Percentiles rank a stretch among this genome's conserved stretches.
These are phyloP conservation scores for Halictus rubicundus DNA, from an alignment of 1,140 invertebrate genomes.

Conservation along the genomic window DNA sequence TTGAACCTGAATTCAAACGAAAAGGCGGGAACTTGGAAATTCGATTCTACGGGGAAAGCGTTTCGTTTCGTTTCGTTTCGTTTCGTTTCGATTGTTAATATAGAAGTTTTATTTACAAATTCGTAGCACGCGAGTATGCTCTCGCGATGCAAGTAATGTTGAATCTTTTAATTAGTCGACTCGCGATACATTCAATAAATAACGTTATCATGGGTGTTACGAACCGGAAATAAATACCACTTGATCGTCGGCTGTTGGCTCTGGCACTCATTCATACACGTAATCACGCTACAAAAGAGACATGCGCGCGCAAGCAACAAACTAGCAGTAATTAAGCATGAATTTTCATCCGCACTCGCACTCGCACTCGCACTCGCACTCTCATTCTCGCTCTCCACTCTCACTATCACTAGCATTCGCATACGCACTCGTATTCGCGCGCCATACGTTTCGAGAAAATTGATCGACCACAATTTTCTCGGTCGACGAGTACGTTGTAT, in stretches of 20 bases:
- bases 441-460: not conserved
- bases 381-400: not conserved
- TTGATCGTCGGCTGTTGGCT: slow-evolving; percentile 44
- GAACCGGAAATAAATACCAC: slow-evolving; percentile 69
- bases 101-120: slow-evolving; percentile 71
- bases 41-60: not conserved
- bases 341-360: not conserved
- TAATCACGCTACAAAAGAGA: not conserved
- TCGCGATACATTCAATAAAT: slow-evolving; percentile 67
- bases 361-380: not conserved
- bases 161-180: slow-evolving; percentile 40
- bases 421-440: no score
- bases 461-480: slow-evolving; percentile 13
- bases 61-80: slow-evolving; percentile 11
- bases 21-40: not conserved
- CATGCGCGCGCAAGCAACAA: not conserved
- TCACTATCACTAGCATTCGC: not conserved
- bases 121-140: slow-evolving; percentile 37
- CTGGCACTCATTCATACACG: slow-evolving; percentile 49
- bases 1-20: not conserved
- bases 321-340: not conserved
- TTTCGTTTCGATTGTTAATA: slow-evolving; percentile 51
- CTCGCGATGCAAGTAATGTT: slow-evolving; percentile 48
- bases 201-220: slow-evolving; percentile 69
- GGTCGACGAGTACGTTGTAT: not conserved